Conservation (phyloP, 2,113 vertebrate genomes). For the Poeciliopsis occidentalis region DNA sequence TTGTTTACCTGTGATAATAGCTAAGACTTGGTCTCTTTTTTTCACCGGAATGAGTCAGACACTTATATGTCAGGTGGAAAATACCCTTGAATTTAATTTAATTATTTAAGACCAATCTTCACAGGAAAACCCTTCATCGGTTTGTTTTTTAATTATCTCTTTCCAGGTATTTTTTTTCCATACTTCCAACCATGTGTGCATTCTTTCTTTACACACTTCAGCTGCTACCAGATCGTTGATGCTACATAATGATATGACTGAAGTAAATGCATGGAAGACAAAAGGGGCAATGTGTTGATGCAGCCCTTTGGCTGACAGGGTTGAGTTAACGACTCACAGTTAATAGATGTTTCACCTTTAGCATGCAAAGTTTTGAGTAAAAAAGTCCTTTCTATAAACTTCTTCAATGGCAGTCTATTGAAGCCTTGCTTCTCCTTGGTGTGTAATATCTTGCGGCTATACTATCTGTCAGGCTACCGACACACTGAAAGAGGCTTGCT, state of each 20-base stretch:
- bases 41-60: background rate
- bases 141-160: no score
- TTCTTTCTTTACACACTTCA: background rate
- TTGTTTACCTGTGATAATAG: background rate
- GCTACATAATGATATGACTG: background rate
- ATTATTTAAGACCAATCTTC: background rate
- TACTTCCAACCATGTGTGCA: no score
- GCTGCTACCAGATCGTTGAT: conserved; percentile 5
- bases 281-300: conserved; percentile 7
- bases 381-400: conserved; percentile 2
- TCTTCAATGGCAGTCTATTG: background rate
- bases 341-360: conserved; percentile 20
- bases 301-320: background rate
- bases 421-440: background rate
- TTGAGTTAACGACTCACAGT: background rate
- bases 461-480: conserved; percentile 5
- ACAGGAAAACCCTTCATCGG: no score
- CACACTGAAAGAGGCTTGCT: conserved; percentile 5
- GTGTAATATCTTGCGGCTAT: conserved; percentile 11
- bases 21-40: background rate
- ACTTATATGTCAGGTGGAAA: background rate
- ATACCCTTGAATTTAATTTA: background rate
- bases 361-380: conserved; percentile 4
- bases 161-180: no score
- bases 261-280: background rate